Conservation (phyloP, 2,888 invertebrate genomes). For the Poecilobothrus nobilitatus region DNA sequence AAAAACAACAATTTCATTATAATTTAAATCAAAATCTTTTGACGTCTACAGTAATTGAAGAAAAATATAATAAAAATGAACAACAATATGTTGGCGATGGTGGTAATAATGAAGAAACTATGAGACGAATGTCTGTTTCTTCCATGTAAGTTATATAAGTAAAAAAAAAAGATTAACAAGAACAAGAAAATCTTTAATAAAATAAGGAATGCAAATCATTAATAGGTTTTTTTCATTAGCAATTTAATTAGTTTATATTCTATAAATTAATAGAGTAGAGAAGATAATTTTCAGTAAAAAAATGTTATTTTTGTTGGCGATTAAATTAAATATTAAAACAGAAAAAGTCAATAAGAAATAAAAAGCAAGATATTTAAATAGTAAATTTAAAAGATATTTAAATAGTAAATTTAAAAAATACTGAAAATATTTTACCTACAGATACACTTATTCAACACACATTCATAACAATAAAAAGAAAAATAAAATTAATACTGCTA, state of each 20-base stretch:
- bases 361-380: neutral
- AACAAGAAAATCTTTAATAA: neutral
- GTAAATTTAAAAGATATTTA: neutral
- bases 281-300: too few species aligned
- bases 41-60: neutral
- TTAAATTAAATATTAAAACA: conserved; percentile 2
- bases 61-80: conserved; percentile 17
- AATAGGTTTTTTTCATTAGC: too few species aligned
- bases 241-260: too few species aligned
- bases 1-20: conserved; percentile 22
- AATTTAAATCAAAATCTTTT: conserved; percentile 9
- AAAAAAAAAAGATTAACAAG: conserved; percentile 19
- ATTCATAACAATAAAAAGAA: neutral
- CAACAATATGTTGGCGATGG: conserved; percentile 28
- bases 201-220: conserved; percentile 2
- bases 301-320: too few species aligned
- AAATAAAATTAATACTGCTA: neutral
- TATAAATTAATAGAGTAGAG: too few species aligned
- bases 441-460: neutral
- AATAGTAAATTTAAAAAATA: neutral
- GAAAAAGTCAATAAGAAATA: neutral
- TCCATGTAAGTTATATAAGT: conserved; percentile 27
- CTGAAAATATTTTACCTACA: neutral
- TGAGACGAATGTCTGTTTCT: conserved; percentile 27
- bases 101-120: conserved; percentile 28